Base-by-base conservation (phyloP, 1,140 invertebrate genomes). In the Hestina assimilis region DNA sequence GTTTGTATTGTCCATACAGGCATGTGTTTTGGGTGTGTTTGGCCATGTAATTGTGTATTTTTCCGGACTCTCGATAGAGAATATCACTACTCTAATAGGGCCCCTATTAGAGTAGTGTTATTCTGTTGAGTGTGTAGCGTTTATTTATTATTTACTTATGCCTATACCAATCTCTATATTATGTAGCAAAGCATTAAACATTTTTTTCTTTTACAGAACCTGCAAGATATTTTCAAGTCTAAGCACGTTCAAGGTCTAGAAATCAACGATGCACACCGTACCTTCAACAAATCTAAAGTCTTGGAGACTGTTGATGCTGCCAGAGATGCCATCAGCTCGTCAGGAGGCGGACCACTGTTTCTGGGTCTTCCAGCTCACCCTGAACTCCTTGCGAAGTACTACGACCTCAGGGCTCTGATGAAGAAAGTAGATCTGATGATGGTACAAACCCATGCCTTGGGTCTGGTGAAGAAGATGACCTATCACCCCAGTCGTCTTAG, bases 401-500 rank as follows among this genome's bases (percentile, higher is more conserved):
- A 92, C 66, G 92, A 94, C 66, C 81, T 94, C 33, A 92, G 93
- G 60, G 80, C 85, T 29, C 70, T 94, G 38, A 80, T 91, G 11
- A 87, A 87, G 66, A 82, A 82, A 38, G 74, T 69, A 4, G 92
- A 94, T 66, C 71, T 92, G 11, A 93, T 94, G 79, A 91, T 92
- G 29, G 71, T 95, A n/a, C 88, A 93, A 23, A 94, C 93, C 6
- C 91, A 94, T 56, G 93, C 93, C 31, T 73, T 95, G 69, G 91
- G 92, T 0, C 87, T 92, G 33, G 89, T 90, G 35, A 91, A 92
- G 50, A 92, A 92, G 63, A 86, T 91, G 58, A 93, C 94, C 0
- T 95, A 93, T 72, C 94, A 95, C 79, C 94, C 93, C 0, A 94
- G 93, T 66, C 83, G 94, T 52, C 79, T 95, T 53, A 95, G 94